phyloP scores from a whole-genome alignment of 2,113 vertebrate genomes.

The Clarias macrocephalus region DNA sequence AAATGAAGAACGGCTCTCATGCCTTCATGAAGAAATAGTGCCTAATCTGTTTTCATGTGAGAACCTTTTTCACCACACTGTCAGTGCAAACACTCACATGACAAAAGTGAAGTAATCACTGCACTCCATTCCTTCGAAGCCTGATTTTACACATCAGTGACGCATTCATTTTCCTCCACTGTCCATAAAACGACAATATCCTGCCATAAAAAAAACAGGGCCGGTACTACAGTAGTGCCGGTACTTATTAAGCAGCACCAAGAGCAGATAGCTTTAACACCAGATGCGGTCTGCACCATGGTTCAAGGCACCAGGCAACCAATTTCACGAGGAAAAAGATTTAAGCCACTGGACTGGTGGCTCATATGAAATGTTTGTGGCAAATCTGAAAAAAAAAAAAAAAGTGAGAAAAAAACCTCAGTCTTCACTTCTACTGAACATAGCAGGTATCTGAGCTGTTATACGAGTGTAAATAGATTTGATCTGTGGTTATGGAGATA shows the following conservation, averaged over 20 bases:
- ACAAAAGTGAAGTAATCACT: background rate
- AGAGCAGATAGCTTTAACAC: background rate
- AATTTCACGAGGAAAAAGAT: background rate
- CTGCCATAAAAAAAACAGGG: background rate
- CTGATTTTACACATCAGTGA: background rate
- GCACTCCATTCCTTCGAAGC: too few relatives aligned
- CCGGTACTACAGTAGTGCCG: too few relatives aligned
- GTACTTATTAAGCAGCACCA: background rate
- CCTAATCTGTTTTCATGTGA: background rate
- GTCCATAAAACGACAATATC: background rate
- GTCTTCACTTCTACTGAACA: slow-evolving; percentile 22
- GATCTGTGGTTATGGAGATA: background rate
- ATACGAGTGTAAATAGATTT: background rate
- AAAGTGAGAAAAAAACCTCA: background rate
- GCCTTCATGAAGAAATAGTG: background rate
- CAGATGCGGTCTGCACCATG: background rate
- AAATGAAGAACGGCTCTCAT: background rate
- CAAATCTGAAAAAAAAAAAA: background rate
- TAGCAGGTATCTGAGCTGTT: background rate
- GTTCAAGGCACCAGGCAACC: background rate
- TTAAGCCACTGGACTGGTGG: background rate
- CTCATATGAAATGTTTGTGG: background rate
- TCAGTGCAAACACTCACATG: background rate
- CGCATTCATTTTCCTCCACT: background rate
- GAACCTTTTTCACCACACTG: background rate